These are phyloP conservation scores for Spea bombifrons DNA, from an alignment of 2,113 vertebrate species.

Conservation along the genomic window DNA sequence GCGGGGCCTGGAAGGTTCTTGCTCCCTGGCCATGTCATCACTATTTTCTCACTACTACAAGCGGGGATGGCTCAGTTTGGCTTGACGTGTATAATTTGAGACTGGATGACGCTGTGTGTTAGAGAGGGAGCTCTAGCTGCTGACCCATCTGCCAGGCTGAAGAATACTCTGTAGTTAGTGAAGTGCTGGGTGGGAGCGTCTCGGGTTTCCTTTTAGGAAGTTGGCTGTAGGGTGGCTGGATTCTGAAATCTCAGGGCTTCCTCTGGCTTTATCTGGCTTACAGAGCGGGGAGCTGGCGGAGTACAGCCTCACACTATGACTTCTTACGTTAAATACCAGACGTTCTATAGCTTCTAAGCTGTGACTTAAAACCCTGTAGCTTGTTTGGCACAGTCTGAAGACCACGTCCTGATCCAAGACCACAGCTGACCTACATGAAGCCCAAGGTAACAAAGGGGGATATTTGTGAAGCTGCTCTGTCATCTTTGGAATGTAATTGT, in stretches of 20 bases:
- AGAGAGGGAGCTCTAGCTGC: neutral
- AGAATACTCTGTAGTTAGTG: conserved; percentile 16
- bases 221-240: conserved; percentile 23
- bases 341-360: neutral
- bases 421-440: conserved; percentile 29
- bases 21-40: conserved; percentile 9
- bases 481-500: too few species aligned
- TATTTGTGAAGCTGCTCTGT: too few species aligned
- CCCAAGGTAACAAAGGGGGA: conserved; percentile 15
- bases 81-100: neutral
- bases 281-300: neutral
- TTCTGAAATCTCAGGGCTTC: conserved; percentile 17
- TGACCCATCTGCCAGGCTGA: neutral
- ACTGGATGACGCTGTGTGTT: neutral
- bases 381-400: neutral
- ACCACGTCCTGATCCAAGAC: neutral
- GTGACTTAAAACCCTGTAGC: neutral
- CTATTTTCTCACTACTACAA: neutral
- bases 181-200: conserved; percentile 33
- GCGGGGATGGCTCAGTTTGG: neutral
- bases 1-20: neutral
- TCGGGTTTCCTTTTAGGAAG: conserved; percentile 46
- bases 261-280: neutral
- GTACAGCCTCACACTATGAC: neutral
- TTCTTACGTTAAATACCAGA: neutral